Conservation (phyloP, 2,113 vertebrate genomes). For the Climacteris rufus region DNA sequence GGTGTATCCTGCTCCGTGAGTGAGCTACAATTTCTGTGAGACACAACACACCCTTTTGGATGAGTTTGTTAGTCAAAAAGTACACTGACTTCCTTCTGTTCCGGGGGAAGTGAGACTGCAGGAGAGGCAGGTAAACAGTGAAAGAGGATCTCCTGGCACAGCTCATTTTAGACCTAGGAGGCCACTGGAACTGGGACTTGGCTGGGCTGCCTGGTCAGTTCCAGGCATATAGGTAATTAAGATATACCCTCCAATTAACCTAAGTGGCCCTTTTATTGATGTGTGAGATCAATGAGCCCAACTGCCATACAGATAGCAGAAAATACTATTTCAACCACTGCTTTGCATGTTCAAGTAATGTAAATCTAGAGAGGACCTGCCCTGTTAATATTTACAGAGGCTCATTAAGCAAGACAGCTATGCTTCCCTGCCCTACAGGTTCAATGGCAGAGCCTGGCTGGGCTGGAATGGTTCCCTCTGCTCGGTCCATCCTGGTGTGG, state of each 20-base stretch:
- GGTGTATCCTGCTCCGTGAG: neutral
- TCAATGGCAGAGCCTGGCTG: neutral
- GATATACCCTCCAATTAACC: neutral
- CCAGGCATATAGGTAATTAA: neutral
- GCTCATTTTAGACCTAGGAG: neutral
- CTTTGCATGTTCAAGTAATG: constrained; percentile 23
- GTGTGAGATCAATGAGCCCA: neutral
- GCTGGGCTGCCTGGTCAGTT: neutral
- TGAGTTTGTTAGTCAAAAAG: constrained; percentile 49
- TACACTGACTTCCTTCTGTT: constrained; percentile 17
- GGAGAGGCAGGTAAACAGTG: constrained; percentile 13
- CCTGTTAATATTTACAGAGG: neutral
- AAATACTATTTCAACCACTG: neutral
- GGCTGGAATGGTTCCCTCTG: neutral
- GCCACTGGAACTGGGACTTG: neutral
- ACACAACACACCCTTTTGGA: neutral
- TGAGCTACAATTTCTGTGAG: neutral
- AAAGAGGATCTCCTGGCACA: neutral
- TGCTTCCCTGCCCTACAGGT: neutral
- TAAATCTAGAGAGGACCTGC: neutral
- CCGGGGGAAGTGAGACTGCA: neutral
- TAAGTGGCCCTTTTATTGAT: neutral
- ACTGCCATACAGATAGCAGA: neutral
- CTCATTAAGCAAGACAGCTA: neutral
- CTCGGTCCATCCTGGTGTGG: accelerated